Evolutionary conservation across 2,113 vertebrate genomes (phyloP).

Genomic region (Oxygymnocypris stewartii): DNA sequence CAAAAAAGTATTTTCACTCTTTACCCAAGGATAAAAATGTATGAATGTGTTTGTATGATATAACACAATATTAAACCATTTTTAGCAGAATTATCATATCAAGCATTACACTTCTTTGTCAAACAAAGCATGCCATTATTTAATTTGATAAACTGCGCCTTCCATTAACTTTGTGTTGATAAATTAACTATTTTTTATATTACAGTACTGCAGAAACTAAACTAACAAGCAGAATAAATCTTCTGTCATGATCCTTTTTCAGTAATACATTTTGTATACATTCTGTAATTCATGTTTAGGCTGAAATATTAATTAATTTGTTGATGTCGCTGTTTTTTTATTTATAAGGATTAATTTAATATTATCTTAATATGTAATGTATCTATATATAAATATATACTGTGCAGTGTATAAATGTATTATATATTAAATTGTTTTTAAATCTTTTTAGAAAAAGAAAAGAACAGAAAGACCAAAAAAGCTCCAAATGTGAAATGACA

Average conservation of each 20-base stretch:
- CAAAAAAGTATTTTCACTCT: not conserved
- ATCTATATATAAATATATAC: not conserved
- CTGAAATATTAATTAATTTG: not conserved
- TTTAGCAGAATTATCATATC: not conserved
- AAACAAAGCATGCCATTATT: not conserved
- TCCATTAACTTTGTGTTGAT: not conserved
- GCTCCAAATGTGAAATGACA: not conserved
- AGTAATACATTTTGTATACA: not conserved
- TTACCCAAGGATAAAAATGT: not conserved
- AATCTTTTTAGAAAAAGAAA: not conserved
- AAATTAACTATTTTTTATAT: not conserved
- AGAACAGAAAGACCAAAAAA: not conserved
- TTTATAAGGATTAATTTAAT: not conserved
- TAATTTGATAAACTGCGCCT: not conserved
- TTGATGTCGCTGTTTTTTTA: not conserved
- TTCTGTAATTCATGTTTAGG: not conserved
- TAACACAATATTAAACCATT: not conserved
- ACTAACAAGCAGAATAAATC: not conserved
- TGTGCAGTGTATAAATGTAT: not conserved
- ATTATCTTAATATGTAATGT: not conserved
- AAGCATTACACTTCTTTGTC: too few species aligned
- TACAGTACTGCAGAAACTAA: not conserved
- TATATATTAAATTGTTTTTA: not conserved
- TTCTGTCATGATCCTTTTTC: not conserved
- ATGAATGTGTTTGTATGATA: not conserved